Evolutionary conservation across 2,797 vertebrate genomes (phyloP).

Genomic region (Ispidina picta): DNA sequence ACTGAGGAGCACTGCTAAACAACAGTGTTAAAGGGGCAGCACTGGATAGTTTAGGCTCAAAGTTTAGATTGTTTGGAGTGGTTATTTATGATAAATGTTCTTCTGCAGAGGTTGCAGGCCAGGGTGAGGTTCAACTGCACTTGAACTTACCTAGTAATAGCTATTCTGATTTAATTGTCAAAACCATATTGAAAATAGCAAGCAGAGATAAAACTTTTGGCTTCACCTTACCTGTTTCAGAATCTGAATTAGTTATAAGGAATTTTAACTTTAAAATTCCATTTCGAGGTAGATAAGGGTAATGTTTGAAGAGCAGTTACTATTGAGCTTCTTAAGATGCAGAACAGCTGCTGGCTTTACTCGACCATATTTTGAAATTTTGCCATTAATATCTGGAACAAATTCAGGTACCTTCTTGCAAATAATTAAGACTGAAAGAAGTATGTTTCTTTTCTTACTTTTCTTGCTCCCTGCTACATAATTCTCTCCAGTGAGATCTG

Average conservation of each 20-base stretch:
- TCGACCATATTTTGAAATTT: constrained; percentile 2
- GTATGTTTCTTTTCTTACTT: background rate
- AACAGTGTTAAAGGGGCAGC: constrained; percentile 35
- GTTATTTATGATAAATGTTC: background rate
- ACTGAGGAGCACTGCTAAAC: constrained; percentile 23
- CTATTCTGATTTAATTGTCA: background rate
- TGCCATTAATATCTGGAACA: background rate
- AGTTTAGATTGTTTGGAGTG: background rate
- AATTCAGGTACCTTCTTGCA: background rate
- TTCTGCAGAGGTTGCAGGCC: background rate
- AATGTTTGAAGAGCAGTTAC: background rate
- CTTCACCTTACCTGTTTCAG: background rate
- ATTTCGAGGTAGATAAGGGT: background rate
- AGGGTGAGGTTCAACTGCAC: background rate
- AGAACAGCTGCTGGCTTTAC: background rate
- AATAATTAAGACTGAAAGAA: background rate
- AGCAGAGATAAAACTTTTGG: background rate
- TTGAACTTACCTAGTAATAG: background rate
- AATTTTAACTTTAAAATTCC: background rate
- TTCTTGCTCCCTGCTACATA: background rate
- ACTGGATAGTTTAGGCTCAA: background rate
- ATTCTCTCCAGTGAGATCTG: background rate
- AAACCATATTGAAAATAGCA: background rate
- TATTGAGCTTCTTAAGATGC: background rate
- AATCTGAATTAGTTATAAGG: background rate